Evolutionary conservation across 64 coral and sea anemone genomes (phyloP).

Genomic region (Acropora tenuis): DNA sequence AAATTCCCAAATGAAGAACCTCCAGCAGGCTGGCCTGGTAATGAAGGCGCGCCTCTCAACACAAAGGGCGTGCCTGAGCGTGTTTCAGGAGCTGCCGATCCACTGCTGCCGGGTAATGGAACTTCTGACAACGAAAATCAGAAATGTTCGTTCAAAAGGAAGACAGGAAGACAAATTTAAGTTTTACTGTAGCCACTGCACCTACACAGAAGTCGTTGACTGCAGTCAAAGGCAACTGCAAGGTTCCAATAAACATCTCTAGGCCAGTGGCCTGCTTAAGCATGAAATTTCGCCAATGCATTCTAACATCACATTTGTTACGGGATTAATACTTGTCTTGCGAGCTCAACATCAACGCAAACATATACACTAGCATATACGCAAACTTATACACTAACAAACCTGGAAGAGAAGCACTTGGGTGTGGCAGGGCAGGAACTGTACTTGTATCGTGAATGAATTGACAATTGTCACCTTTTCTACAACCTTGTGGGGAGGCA

Average conservation of each 20-base stretch:
- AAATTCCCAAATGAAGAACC: not conserved
- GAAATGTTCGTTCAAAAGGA: not conserved
- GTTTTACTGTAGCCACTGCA: no score
- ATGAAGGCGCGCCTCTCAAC: not conserved
- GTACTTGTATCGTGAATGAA: not conserved
- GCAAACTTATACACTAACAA: not conserved
- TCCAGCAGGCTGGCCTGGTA: not conserved
- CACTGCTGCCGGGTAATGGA: not conserved
- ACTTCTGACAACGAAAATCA: not conserved
- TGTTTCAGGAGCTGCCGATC: not conserved
- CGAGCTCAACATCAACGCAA: not conserved
- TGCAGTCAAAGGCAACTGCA: no score
- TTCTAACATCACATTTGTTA: no score
- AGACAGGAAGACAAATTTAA: not conserved
- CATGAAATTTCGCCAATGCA: no score
- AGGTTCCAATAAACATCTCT: no score
- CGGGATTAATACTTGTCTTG: no score
- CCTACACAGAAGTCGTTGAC: no score
- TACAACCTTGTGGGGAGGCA: not conserved
- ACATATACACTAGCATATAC: not conserved
- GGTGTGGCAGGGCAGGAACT: not conserved
- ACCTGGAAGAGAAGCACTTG: not conserved
- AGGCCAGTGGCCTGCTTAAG: no score
- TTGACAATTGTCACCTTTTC: not conserved
- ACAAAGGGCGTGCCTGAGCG: constrained; percentile 17